Evolutionary conservation across 2,113 vertebrate genomes (phyloP), one percentile per base, ranked within the genome.

Genomic region (Pseudorectes ferrugineus): DNA sequence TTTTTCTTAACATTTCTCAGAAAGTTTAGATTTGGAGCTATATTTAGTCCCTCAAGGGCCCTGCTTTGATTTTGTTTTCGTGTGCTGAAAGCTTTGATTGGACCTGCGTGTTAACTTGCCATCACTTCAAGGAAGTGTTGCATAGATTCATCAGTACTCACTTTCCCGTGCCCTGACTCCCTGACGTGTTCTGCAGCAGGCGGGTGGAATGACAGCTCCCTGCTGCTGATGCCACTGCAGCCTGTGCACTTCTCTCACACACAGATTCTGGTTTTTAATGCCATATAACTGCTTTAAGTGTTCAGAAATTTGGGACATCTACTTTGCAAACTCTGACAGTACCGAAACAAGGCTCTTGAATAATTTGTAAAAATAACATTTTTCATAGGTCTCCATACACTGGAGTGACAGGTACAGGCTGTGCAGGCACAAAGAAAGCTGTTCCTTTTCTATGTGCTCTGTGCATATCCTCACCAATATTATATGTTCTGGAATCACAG

Each of bases 1-100:
- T 42, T 83, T 68, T 49, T 21, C 87, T 70, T 73, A 77, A 59
- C 28, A 31, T 81, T 82, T 71, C 62, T 88, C 40, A 61, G 75
- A 43, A 93, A 92, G 20, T 74, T 91, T 62, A 16, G 76, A 26
- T 61, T 42, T 68, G 70, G 52, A 85, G 70, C 70, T 94, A 71
- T 91, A 68, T 96, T 96, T 93, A 93, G 79, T 48, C 63, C 38
- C 63, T 70, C 46, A 59, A 80, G 79, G 72, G 51, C 68, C 46
- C 33, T 77, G 82, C 90, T 94, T 92, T 90, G 88, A 90, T 94
- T 96, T 95, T 94, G 54, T 23, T 93, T 95, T 90, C 12, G 2
- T 43, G 19, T 81, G 49, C 57, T 71, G 82, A 80, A 93, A 81
- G 65, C 83, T 91, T 85, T 92, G 85, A 90, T 84, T 95, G 90